Evolutionary conservation across 1,140 invertebrate genomes (phyloP).

Genomic region (Drosophila arizonae): DNA sequence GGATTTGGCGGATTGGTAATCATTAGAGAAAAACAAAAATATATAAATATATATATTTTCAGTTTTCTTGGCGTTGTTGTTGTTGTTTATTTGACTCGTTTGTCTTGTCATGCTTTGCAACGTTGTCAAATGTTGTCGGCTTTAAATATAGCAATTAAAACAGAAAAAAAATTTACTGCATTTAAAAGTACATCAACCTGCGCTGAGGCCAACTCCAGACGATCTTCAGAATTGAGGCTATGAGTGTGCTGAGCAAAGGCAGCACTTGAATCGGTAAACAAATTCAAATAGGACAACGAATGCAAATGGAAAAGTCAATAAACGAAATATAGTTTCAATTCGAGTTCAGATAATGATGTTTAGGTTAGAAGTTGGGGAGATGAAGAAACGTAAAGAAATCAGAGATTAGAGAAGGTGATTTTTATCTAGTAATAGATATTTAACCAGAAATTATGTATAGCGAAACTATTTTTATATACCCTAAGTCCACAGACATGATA

Average conservation of each 20-base stretch:
- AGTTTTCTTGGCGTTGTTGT: conserved; percentile 15
- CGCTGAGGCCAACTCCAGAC: conserved; percentile 13
- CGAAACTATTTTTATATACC: too few species aligned
- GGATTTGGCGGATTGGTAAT: conserved; percentile 66
- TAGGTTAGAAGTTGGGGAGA: too few species aligned
- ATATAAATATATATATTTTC: conserved; percentile 22
- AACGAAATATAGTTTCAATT: not conserved
- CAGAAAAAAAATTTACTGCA: conserved; percentile 35
- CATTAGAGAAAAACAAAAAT: conserved; percentile 47
- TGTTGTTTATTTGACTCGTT: conserved; percentile 28
- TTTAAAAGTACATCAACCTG: conserved; percentile 70
- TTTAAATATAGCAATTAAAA: conserved; percentile 76
- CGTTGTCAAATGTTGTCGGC: conserved; percentile 74
- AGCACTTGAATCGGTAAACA: conserved; percentile 5
- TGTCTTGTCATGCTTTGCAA: conserved; percentile 46
- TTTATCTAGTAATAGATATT: too few species aligned
- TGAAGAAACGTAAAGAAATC: too few species aligned
- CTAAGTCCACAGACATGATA: too few species aligned
- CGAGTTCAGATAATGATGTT: not conserved
- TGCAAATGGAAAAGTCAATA: conserved; percentile 1
- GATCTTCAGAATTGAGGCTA: conserved; percentile 49
- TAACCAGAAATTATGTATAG: too few species aligned
- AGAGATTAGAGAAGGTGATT: too few species aligned
- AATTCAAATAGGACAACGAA: conserved; percentile 1
- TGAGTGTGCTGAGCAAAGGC: conserved; percentile 23